Base-by-base conservation (phyloP, 2,113 vertebrate species). In the Aptenodytes patagonicus region DNA sequence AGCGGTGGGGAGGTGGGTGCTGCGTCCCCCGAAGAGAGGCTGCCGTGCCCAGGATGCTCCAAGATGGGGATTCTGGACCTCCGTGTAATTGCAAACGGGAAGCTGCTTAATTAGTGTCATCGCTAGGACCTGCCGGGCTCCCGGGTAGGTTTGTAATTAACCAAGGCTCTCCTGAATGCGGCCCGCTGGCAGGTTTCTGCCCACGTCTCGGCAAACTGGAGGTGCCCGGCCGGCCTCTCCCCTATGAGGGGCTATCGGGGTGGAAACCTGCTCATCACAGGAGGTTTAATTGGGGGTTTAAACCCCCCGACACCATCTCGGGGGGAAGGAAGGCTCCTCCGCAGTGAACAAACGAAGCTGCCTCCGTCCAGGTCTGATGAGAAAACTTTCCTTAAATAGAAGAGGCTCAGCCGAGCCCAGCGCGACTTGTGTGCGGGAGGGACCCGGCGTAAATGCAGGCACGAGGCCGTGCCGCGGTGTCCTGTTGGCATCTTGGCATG, bases 231-330 rank as follows among this genome's bases (percentile, higher is more conserved):
- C 0, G 1, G 20, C 17, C 32, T 60, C 20, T 17, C 17, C 17
- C 19, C 4, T 0, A 1, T 0, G 5, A 32, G 19, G 36, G 26
- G 5, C 3, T 0, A 44, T 36, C 0, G 2, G 21, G 75, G 11
- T 31, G 34, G n/a, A 29, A 36, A 24, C 15, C 17, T 14, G 40
- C 16, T 29, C 5, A 2, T 65, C 2, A 1, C 0, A 2, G 51
- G 40, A 3, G 46, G 9, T 44, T 68, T 34, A 28, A 9, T 1
- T 17, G 14, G 52, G 60, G 13, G 9, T 21, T 60, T 57, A n/a
- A 26, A 7, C n/a, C 31, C 20, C 52, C 34, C 6, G 24, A 5
- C 31, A 10, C 42, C 14, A 2, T 29, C 49, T 3, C 1, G 1
- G 18, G 15, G 24, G 6, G 21, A 11, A 17, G 29, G 31, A 34